Conservation (phyloP, 2,113 vertebrate species). For the Pachycephala philippinensis region DNA sequence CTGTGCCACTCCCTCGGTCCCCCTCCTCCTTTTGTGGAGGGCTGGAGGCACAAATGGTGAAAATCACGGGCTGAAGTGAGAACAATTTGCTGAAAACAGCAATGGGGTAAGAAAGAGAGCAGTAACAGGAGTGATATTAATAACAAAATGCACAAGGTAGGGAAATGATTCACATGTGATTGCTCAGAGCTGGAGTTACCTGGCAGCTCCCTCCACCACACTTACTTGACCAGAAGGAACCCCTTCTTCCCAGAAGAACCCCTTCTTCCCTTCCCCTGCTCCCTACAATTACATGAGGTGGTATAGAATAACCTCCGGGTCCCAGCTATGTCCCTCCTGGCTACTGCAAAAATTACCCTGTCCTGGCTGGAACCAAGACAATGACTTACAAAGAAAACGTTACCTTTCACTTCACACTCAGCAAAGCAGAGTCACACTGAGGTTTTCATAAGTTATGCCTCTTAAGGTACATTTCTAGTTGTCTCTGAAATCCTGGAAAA, state of each 20-base stretch:
- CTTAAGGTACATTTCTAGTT: neutral
- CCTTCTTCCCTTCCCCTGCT: neutral
- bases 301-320: rapidly evolving
- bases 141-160: neutral
- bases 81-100: neutral
- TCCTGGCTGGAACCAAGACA: neutral
- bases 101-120: neutral
- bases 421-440: neutral
- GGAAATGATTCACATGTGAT: neutral
- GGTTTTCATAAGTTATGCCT: neutral
- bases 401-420: neutral
- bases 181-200: neutral
- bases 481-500: neutral
- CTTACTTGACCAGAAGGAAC: neutral
- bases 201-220: neutral
- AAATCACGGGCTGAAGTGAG: neutral
- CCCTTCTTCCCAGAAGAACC: neutral
- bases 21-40: neutral
- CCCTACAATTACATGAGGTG: neutral
- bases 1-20: neutral
- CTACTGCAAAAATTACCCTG: neutral
- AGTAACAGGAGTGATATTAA: neutral
- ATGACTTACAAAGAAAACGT: neutral
- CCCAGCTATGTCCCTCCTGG: neutral
- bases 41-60: neutral